Evolutionary conservation across 2,888 invertebrate species (phyloP).

Genomic region (Drosophila nr. fundita): DNA sequence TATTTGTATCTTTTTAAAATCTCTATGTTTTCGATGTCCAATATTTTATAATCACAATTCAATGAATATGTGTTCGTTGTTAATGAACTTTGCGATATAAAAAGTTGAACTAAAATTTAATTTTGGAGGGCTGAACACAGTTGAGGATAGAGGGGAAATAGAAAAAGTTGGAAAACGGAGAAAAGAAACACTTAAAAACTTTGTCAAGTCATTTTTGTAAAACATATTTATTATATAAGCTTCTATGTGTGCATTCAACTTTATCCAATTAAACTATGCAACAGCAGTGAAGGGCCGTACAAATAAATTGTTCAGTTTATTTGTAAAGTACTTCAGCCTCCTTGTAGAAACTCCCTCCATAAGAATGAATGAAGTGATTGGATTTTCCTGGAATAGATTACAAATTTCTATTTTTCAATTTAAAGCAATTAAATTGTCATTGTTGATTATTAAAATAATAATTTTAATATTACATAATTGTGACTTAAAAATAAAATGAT

Average conservation of each 20-base stretch:
- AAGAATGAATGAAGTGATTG: constrained; percentile 67
- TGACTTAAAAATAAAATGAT: constrained; percentile 74
- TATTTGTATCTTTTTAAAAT: constrained; percentile 76
- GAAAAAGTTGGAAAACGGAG: constrained; percentile 4
- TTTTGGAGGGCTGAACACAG: constrained; percentile 39
- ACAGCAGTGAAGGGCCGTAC: constrained; percentile 41
- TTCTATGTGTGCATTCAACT: constrained; percentile 56
- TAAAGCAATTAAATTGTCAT: constrained; percentile 80
- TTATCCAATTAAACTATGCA: constrained; percentile 40
- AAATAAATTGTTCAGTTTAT: constrained; percentile 51
- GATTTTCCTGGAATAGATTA: constrained; percentile 76
- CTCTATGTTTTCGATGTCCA: constrained; percentile 78
- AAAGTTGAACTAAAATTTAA: constrained; percentile 44
- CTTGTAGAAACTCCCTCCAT: constrained; percentile 74
- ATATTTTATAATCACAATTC: constrained; percentile 70
- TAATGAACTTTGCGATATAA: constrained; percentile 56
- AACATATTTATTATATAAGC: constrained; percentile 55
- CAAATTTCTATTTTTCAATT: constrained; percentile 78
- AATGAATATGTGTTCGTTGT: constrained; percentile 73
- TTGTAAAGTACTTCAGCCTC: constrained; percentile 59
- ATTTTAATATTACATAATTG: constrained; percentile 80
- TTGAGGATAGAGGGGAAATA: background rate
- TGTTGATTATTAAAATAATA: constrained; percentile 79
- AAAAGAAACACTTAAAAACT: constrained; percentile 28
- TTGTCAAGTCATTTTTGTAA: constrained; percentile 59